These are phyloP conservation scores for Candoia aspera DNA, from an alignment of 2,113 vertebrate genomes.

Conservation along the genomic window DNA sequence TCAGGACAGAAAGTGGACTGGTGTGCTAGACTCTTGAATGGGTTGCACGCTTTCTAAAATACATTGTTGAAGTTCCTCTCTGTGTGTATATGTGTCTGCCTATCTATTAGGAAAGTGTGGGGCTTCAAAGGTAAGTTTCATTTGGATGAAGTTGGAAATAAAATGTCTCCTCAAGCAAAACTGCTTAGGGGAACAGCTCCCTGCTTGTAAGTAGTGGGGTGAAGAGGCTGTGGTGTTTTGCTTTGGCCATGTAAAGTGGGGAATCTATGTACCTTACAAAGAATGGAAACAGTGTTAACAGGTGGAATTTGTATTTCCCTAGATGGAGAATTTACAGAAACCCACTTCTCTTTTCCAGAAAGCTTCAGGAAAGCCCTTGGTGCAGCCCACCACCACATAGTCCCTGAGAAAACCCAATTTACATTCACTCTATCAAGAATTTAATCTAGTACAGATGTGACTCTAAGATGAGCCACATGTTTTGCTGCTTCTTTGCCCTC, in stretches of 20 bases:
- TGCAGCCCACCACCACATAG: neutral
- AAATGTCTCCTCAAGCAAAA: neutral
- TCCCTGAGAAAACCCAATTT: neutral
- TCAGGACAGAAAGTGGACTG: neutral
- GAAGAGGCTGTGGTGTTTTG: neutral
- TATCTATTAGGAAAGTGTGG: neutral
- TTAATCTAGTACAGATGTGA: neutral
- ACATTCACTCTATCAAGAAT: neutral
- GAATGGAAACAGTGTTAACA: neutral
- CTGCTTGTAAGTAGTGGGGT: neutral
- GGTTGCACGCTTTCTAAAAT: neutral
- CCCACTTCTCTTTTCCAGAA: neutral
- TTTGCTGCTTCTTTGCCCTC: neutral
- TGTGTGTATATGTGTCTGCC: neutral
- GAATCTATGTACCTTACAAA: neutral
- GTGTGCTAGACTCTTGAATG: neutral
- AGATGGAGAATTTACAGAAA: neutral
- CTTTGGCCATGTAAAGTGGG: neutral
- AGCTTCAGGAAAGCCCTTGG: neutral
- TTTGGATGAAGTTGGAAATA: neutral
- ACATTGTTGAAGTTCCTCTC: neutral
- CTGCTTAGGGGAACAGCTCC: neutral
- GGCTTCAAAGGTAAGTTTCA: neutral
- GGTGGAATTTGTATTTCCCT: neutral
- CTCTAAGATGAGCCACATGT: neutral